A percentile compares a stretch with the other conserved stretches of the same genome.
Conservation (phyloP, 2,797 vertebrate species). For the Botia kubotai region DNA sequence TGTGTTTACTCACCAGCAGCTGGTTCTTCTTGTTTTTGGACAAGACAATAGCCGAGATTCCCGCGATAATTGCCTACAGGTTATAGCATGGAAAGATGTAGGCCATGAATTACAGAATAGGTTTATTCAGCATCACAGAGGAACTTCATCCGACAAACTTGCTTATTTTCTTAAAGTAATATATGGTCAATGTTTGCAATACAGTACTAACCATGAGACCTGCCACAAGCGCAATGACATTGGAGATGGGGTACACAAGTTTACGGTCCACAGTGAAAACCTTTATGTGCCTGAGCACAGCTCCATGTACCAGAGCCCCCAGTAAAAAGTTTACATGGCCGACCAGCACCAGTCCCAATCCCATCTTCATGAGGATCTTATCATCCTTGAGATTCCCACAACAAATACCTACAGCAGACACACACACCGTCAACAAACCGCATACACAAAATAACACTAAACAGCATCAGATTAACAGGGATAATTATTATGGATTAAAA, state of each 20-base stretch:
- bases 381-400: constrained; percentile 80
- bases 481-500: not conserved
- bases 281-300: constrained; percentile 83
- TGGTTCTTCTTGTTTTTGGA: constrained; percentile 83
- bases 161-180: too few relatives aligned
- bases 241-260: constrained; percentile 82
- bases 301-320: constrained; percentile 83
- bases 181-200: too few relatives aligned
- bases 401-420: constrained; percentile 72
- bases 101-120: too few relatives aligned
- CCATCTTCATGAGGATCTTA: constrained; percentile 91
- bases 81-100: constrained; percentile 17
- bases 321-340: constrained; percentile 90
- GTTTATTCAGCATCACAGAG: not conserved
- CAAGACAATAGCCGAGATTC: constrained; percentile 84
- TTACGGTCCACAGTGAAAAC: constrained; percentile 63
- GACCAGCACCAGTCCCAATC: constrained; percentile 86
- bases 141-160: not conserved
- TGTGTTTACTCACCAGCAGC: constrained; percentile 76
- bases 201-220: constrained; percentile 83
- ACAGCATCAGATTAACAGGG: too few relatives aligned
- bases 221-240: constrained; percentile 79
- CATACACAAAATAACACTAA: too few relatives aligned
- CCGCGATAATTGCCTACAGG: constrained; percentile 75
- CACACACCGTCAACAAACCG: too few relatives aligned